Conservation (phyloP, 1,140 invertebrate species). For the Conopomorpha cramerella region DNA sequence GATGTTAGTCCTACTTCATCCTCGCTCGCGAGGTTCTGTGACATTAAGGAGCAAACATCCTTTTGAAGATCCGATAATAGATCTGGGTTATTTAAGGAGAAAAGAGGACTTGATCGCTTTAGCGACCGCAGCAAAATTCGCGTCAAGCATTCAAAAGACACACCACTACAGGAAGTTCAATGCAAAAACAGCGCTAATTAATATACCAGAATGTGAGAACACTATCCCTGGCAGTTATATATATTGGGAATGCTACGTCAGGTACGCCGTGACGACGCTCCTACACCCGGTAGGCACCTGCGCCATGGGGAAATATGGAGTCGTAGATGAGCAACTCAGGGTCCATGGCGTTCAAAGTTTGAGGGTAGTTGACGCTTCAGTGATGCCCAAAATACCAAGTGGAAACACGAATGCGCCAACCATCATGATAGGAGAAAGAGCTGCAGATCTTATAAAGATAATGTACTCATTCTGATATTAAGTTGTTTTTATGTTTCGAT, state of each 20-base stretch:
- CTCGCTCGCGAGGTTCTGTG: slow-evolving; percentile 63
- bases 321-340: slow-evolving; percentile 69
- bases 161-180: too few relatives aligned
- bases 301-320: slow-evolving; percentile 76
- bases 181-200: slow-evolving; percentile 28
- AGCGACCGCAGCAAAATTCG: slow-evolving; percentile 40
- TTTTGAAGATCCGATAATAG: slow-evolving; percentile 64
- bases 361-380: slow-evolving; percentile 75
- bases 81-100: slow-evolving; percentile 64
- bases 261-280: slow-evolving; percentile 73
- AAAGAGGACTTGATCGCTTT: slow-evolving; percentile 43
- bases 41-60: slow-evolving; percentile 61
- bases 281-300: slow-evolving; percentile 82
- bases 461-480: too few relatives aligned
- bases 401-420: slow-evolving; percentile 64
- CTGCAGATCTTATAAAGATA: slow-evolving; percentile 62
- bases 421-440: slow-evolving; percentile 68
- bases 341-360: slow-evolving; percentile 68
- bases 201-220: slow-evolving; percentile 64
- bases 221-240: slow-evolving; percentile 63
- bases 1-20: slow-evolving; percentile 52
- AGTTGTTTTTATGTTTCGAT: too few relatives aligned
- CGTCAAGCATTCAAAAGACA: slow-evolving; percentile 23
- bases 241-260: slow-evolving; percentile 74
- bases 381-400: slow-evolving; percentile 68